phyloP scores from a whole-genome alignment of 1,140 invertebrate genomes.

The Leptinotarsa undecemlineata region DNA sequence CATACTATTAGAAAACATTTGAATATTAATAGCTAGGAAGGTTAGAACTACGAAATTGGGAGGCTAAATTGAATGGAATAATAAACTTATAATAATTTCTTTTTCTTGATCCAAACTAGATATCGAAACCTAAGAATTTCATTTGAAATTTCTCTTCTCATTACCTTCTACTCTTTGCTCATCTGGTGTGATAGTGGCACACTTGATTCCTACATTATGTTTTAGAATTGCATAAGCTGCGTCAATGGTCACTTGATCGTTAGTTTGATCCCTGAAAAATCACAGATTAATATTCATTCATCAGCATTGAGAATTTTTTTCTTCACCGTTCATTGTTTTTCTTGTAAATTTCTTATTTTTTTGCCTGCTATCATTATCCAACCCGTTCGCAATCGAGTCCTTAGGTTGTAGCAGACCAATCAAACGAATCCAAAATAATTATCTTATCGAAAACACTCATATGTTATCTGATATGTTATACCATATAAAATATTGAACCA shows the following conservation, averaged over 20 bases:
- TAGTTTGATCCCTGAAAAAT: constrained; percentile 71
- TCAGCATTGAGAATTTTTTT: neutral
- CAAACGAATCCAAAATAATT: neutral
- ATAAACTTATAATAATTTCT: too few species aligned
- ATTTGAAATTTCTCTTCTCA: neutral
- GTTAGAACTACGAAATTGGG: too few species aligned
- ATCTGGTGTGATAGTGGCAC: constrained; percentile 90
- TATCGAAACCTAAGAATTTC: too few species aligned
- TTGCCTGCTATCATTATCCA: too few species aligned
- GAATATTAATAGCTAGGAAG: too few species aligned
- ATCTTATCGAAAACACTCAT: neutral
- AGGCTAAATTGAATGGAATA: too few species aligned
- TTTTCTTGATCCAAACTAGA: too few species aligned
- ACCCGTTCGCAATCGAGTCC: too few species aligned
- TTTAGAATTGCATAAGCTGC: constrained; percentile 84
- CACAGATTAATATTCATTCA: neutral
- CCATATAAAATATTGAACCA: too few species aligned
- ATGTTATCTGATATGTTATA: too few species aligned
- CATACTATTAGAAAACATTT: too few species aligned
- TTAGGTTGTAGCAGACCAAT: too few species aligned
- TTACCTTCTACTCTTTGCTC: constrained; percentile 84
- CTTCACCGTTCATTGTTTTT: neutral
- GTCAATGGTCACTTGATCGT: constrained; percentile 88
- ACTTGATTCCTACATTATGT: constrained; percentile 91
- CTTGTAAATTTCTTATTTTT: neutral